Conservation (phyloP, 2,113 vertebrate species). For the Salvelinus namaycush region DNA sequence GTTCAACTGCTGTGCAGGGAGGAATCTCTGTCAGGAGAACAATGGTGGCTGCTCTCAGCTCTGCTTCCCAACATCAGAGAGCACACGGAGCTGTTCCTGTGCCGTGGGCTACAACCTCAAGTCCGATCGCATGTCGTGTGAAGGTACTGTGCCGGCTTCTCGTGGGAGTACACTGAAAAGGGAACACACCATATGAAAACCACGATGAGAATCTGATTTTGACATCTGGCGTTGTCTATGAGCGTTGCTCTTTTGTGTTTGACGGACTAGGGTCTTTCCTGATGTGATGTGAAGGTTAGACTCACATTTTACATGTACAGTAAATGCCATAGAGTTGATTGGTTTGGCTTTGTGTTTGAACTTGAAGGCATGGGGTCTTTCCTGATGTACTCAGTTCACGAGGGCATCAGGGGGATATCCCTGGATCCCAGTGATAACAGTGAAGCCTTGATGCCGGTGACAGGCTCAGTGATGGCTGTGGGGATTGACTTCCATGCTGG, state of each 20-base stretch:
- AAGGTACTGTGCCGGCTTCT: conserved; percentile 66
- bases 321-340: not conserved
- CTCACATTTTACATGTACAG: not conserved
- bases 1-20: conserved; percentile 64
- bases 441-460: conserved; percentile 85
- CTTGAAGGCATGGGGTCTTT: conserved; percentile 83
- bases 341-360: conserved; percentile 34
- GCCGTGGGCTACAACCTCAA: conserved; percentile 84
- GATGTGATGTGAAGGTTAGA: too few relatives aligned
- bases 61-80: conserved; percentile 84
- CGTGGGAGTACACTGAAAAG: too few relatives aligned
- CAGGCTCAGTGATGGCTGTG: conserved; percentile 81
- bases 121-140: conserved; percentile 81
- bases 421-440: conserved; percentile 83
- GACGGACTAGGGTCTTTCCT: too few relatives aligned
- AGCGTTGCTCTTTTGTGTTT: too few relatives aligned
- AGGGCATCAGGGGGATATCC: conserved; percentile 83
- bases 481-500: conserved; percentile 88
- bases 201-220: too few relatives aligned
- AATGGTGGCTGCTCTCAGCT: conserved; percentile 88
- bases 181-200: too few relatives aligned
- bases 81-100: conserved; percentile 79
- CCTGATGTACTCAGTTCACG: conserved; percentile 86
- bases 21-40: conserved; percentile 81
- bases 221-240: too few relatives aligned